Conservation (phyloP, 2,797 vertebrate genomes). For the Lepilemur septentrionalis region DNA sequence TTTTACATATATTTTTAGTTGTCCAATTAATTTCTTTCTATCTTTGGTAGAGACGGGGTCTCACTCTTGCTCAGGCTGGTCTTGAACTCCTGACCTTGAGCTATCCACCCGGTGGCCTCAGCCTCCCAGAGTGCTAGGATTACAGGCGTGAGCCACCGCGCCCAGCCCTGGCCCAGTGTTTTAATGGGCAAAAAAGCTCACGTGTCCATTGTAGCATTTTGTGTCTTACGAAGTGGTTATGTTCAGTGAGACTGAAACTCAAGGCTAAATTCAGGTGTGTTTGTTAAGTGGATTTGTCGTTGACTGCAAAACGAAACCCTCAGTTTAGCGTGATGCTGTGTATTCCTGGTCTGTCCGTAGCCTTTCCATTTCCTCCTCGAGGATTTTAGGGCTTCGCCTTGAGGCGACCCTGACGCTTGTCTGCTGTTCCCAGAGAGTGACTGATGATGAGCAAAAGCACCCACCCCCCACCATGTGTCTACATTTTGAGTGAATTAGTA, state of each 20-base stretch:
- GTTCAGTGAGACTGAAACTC: constrained; percentile 15
- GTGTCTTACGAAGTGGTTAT: neutral
- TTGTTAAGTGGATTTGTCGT: constrained; percentile 1
- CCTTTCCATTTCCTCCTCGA: neutral
- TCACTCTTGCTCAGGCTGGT: too few species aligned
- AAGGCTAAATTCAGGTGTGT: neutral
- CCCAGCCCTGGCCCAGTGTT: neutral
- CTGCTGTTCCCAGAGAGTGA: neutral
- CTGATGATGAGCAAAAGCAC: neutral
- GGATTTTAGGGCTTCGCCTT: neutral
- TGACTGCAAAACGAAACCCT: neutral
- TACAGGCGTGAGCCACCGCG: too few species aligned
- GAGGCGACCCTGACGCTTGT: neutral
- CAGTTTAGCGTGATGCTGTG: neutral
- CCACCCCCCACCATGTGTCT: neutral
- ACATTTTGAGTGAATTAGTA: constrained; percentile 44
- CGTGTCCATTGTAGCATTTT: neutral
- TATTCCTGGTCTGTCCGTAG: neutral
- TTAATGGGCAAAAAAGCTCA: neutral
- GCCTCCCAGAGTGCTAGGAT: too few species aligned
- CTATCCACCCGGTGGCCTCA: too few species aligned
- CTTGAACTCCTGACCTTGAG: too few species aligned
- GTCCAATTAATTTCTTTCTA: too few species aligned
- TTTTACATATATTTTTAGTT: too few species aligned
- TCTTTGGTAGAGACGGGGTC: too few species aligned